phyloP scores from a whole-genome alignment of 2,888 invertebrate genomes.

The Diarsia brunnea region DNA sequence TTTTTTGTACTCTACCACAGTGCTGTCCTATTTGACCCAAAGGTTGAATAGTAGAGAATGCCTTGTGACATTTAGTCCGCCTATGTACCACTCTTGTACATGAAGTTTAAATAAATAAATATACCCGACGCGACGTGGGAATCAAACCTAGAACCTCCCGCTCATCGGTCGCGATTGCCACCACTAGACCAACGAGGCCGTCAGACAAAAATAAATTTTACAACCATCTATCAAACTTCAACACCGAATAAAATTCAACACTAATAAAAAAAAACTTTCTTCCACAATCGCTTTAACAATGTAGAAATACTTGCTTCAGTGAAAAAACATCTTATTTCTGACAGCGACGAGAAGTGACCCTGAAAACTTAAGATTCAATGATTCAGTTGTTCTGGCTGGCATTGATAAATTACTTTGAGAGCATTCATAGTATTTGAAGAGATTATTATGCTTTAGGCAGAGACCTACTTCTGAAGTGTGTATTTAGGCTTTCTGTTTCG shows the following conservation, averaged over 20 bases:
- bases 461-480: not conserved
- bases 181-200: too few relatives aligned
- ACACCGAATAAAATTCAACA: not conserved
- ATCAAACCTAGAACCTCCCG: too few relatives aligned
- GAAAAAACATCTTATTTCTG: slow-evolving; percentile 48
- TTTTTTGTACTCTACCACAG: too few relatives aligned
- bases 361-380: slow-evolving; percentile 38
- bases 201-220: too few relatives aligned
- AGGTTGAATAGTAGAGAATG: too few relatives aligned
- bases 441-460: slow-evolving; percentile 22
- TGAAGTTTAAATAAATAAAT: too few relatives aligned
- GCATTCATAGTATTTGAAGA: slow-evolving; percentile 26
- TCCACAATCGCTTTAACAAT: not conserved
- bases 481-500: slow-evolving; percentile 27
- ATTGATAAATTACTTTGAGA: slow-evolving; percentile 46
- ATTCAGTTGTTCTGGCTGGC: slow-evolving; percentile 38
- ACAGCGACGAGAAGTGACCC: slow-evolving; percentile 19
- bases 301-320: slow-evolving; percentile 13
- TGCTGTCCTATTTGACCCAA: too few relatives aligned
- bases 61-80: too few relatives aligned
- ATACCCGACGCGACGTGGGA: too few relatives aligned
- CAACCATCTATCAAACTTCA: not conserved
- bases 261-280: not conserved
- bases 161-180: too few relatives aligned
- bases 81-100: too few relatives aligned